A percentile compares a stretch with the other conserved stretches of the same genome.
Conservation (phyloP, 2,888 invertebrate species). For the Lithophane socia region DNA sequence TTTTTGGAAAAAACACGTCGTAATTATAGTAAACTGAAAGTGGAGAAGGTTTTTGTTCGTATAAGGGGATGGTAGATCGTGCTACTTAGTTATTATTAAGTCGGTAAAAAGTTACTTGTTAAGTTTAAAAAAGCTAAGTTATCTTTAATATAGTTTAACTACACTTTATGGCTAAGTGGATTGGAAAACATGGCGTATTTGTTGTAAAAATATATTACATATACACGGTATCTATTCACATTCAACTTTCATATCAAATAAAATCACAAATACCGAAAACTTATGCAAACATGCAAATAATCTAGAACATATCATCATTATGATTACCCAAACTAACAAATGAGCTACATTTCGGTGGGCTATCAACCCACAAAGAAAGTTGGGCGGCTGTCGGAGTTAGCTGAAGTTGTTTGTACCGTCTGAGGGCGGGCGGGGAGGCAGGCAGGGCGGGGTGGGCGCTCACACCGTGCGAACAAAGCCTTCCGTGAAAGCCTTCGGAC, state of each 20-base stretch:
- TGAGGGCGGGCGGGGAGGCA: constrained; percentile 73
- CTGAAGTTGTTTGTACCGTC: constrained; percentile 85
- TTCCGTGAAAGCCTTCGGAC: constrained; percentile 87
- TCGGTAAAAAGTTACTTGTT: not conserved
- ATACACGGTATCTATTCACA: not conserved
- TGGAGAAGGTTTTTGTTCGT: not conserved
- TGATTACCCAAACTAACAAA: constrained; percentile 72
- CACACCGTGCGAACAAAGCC: constrained; percentile 86
- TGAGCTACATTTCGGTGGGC: constrained; percentile 76
- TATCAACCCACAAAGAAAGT: constrained; percentile 85
- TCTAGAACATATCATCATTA: constrained; percentile 26
- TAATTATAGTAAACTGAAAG: constrained; percentile 24
- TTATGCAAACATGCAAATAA: not conserved
- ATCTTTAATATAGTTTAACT: not conserved
- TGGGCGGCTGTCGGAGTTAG: constrained; percentile 82
- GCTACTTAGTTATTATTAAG: not conserved
- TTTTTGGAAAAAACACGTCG: constrained; percentile 34
- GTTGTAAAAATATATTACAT: not conserved
- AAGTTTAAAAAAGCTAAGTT: not conserved
- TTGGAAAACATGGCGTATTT: not conserved
- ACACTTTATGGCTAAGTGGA: not conserved
- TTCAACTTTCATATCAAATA: not conserved
- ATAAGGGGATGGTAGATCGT: not conserved
- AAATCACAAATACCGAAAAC: not conserved
- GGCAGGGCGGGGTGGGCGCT: constrained; percentile 69